Percentiles rank a stretch among this genome's conserved stretches.
Conservation (phyloP, 1,140 invertebrate genomes). For the Pogonomyrmex barbatus region DNA sequence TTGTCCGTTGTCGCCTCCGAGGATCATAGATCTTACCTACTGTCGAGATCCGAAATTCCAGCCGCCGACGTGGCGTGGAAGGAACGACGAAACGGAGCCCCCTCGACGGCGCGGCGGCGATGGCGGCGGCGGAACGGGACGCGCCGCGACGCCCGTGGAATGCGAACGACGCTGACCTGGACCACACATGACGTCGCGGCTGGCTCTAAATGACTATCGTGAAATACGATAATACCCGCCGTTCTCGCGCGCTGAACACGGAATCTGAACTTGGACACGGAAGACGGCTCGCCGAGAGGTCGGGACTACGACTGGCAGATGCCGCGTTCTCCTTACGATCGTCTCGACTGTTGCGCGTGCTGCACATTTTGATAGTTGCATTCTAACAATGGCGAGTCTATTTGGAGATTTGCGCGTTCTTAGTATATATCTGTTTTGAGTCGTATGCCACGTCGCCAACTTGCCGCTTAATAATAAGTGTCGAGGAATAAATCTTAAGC, state of each 20-base stretch:
- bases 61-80: neutral
- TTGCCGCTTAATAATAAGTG: neutral
- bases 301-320: constrained; percentile 42
- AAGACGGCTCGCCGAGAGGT: constrained; percentile 63
- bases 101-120: constrained; percentile 73
- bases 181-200: constrained; percentile 75
- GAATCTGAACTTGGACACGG: constrained; percentile 63
- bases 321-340: neutral
- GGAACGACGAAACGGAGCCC: constrained; percentile 31
- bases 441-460: neutral
- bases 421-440: neutral
- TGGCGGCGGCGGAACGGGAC: constrained; percentile 17
- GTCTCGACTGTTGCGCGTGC: constrained; percentile 1
- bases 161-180: constrained; percentile 76
- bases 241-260: constrained; percentile 63
- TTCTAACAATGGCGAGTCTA: constrained; percentile 30
- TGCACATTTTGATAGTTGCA: constrained; percentile 15
- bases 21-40: constrained; percentile 50
- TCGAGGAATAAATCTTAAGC: neutral
- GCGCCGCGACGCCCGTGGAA: constrained; percentile 76
- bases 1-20: constrained; percentile 61
- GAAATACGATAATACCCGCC: constrained; percentile 82
- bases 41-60: constrained; percentile 50
- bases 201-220: constrained; percentile 80
- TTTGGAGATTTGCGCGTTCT: constrained; percentile 15